These are phyloP conservation scores for Linnaemya tessellans DNA, from an alignment of 2,888 invertebrate species.

Conservation along the genomic window DNA sequence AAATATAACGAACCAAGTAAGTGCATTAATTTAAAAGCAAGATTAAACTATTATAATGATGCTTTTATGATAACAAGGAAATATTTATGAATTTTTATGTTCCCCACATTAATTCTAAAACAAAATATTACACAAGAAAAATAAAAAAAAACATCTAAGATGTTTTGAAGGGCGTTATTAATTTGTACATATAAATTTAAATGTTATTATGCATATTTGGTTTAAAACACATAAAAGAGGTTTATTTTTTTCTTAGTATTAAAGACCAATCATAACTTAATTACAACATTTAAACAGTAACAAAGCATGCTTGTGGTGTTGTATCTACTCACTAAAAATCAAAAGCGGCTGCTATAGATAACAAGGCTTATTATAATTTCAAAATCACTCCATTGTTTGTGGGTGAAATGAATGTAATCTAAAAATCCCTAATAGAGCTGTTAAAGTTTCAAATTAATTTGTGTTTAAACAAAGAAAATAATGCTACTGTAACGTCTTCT, in stretches of 20 bases:
- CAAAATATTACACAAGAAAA: no score
- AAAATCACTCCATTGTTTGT: slow-evolving; percentile 16
- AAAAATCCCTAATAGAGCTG: slow-evolving; percentile 30
- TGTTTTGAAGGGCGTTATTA: slow-evolving; percentile 13
- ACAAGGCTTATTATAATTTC: slow-evolving; percentile 31
- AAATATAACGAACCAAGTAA: no score
- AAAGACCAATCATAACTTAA: slow-evolving; percentile 55
- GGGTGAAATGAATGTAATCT: not conserved
- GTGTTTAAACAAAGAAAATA: slow-evolving; percentile 11
- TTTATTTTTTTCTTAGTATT: not conserved
- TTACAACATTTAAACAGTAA: slow-evolving; percentile 51
- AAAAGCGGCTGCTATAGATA: not conserved
- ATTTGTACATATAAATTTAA: not conserved
- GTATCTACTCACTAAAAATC: slow-evolving; percentile 7
- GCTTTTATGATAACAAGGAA: no score
- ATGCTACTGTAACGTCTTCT: slow-evolving; percentile 38
- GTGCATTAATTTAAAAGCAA: no score
- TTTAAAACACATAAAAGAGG: not conserved
- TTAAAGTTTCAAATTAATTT: slow-evolving; percentile 10
- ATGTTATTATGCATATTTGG: not conserved
- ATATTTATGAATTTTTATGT: no score
- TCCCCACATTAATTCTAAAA: no score
- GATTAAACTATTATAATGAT: no score
- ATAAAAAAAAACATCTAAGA: no score
- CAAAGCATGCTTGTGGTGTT: not conserved